Base-by-base conservation (phyloP, 2,797 vertebrate genomes). In the Cryptoblepharus egeriae region DNA sequence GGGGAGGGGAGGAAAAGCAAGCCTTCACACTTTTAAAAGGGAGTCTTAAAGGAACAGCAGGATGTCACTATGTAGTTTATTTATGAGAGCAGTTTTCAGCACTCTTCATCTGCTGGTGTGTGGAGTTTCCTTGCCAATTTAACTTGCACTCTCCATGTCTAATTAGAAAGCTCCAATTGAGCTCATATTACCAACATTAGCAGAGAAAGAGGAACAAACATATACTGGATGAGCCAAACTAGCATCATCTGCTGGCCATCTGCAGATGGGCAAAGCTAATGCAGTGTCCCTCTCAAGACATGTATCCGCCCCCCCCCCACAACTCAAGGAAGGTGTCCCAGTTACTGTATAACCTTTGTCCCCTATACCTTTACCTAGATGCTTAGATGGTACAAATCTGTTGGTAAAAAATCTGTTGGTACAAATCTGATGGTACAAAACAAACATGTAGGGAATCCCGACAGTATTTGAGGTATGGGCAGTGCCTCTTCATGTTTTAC, bases 31-130 rank as follows among this genome's bases (percentile, higher is more conserved):
- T 4, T 0, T 24, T 61, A 45, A 68, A 45, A 64, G 76, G 49
- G n/a, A 77, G 61, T 76, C 87, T 89, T 92, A 92, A 93, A 93
- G 90, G 60, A 87, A 78, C 83, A 83, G 30, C 80, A 52, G 75
- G 3, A 11, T 2, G 1, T 76, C 69, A 18, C 15, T 71, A 82
- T 81, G 73, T 58, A 71, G 45, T 79, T 0, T 65, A 85, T 2
- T 39, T 69, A 65, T 18, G 35, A 84, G 52, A 67, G 64, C n/a
- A 24, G n/a, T 28, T 1, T 79, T 79, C 13, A 82, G 58, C 68
- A 39, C 45, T 69, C 65, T 63, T 75, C 24, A 58, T 77, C 75
- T 37, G 32, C 32, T 4, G 1, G 0, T n/a, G 24, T 39, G 65
- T 45, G 28, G 16, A 58, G 0, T 15, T 60, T 11, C 32, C 63